Base-by-base conservation (phyloP, 53 echinoderm and acorn worm genomes). In the Holothuria leucospilota region DNA sequence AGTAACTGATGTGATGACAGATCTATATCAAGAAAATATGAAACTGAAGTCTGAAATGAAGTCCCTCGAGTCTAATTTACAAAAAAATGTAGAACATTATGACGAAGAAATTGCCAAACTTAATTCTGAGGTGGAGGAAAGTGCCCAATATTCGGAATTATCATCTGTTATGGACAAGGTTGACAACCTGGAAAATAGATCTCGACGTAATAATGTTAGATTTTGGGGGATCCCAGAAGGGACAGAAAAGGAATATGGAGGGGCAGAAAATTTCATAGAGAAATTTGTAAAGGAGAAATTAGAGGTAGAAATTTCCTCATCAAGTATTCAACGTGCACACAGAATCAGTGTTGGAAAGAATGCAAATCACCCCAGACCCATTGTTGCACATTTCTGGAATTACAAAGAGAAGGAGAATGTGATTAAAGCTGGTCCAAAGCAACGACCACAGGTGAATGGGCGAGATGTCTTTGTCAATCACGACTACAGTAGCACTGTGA, bases 321-420 rank as follows among this genome's bases (percentile, higher is more conserved):
- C 68, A 67, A 67, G 68, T 67, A n/a, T 67, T 6, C 68, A 67
- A 15, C 68, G 68, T 34, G 28, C 68, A 1, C 27, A 67, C 20
- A 67, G 27, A 67, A 25, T 67, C 23, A 14, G 1, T 16, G 68
- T 21, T 29, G 68, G 34, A 67, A 67, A 29, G 27, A 24, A 67
- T 67, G 27, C 68, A 0, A 67, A 67, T 13, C 68, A 67, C 25
- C 68, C 68, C 15, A 67, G 68, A 67, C 68, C n/a, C n/a, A 67
- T 26, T 21, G 34, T 25, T 20, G 68, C 34, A 29, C 68, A 67
- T n/a, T 67, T 67, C 13, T 14, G 9, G 68, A 34, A 67, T 67
- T 67, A 67, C 68, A 67, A 67, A 67, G 68, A 67, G 23, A 67
- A n/a, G n/a, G n/a, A 21, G 34, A 67, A 21, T 13, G 68, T 67